Evolutionary conservation across 2,113 vertebrate genomes (phyloP).

Genomic region (Glaucomys volans): DNA sequence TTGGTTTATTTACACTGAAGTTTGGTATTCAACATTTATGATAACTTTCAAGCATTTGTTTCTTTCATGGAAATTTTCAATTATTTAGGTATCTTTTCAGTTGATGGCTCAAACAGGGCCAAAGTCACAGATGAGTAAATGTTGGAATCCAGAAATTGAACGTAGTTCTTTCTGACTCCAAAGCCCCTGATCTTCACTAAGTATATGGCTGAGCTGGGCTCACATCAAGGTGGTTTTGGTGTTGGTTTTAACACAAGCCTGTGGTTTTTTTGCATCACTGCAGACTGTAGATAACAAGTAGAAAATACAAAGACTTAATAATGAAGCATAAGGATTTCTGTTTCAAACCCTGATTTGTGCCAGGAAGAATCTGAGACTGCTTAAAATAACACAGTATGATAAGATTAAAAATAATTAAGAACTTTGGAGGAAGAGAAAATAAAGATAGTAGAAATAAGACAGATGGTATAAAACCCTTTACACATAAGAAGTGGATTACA

Average conservation of each 20-base stretch:
- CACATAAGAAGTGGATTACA: background rate
- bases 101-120: background rate
- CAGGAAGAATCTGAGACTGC: slow-evolving; percentile 27
- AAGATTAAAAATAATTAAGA: slow-evolving; percentile 23
- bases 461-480: background rate
- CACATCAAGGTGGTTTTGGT: background rate
- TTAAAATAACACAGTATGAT: background rate
- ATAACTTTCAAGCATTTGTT: slow-evolving; percentile 2
- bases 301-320: background rate
- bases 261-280: background rate
- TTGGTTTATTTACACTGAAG: background rate
- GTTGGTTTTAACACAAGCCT: slow-evolving; percentile 23
- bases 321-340: background rate
- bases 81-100: background rate
- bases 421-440: background rate
- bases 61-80: background rate
- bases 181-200: background rate
- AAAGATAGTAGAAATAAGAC: background rate
- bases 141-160: background rate
- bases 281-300: background rate
- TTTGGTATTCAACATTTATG: background rate
- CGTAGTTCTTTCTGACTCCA: background rate
- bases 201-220: background rate
- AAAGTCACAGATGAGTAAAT: background rate
- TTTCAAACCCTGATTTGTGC: background rate